These are phyloP conservation scores for Agrotis puta DNA, from an alignment of 2,888 invertebrate species.

Conservation along the genomic window DNA sequence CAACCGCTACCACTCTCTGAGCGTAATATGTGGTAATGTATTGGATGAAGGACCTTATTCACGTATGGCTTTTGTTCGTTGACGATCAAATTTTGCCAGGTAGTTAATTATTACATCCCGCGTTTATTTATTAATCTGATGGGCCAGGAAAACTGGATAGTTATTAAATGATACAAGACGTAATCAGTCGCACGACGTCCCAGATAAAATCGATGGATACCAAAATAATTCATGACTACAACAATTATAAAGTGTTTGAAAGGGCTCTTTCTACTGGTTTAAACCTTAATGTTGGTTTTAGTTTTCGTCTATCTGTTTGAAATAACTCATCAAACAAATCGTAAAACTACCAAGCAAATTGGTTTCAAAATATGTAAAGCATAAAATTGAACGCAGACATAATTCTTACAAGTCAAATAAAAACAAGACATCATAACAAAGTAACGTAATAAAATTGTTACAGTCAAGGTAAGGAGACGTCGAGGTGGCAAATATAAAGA, in stretches of 20 bases:
- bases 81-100: not conserved
- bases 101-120: not conserved
- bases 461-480: conserved; percentile 15
- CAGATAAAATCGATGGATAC: too few species aligned
- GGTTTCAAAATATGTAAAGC: conserved; percentile 19
- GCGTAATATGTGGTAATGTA: not conserved
- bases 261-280: too few species aligned
- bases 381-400: conserved; percentile 6
- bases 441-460: conserved; percentile 32
- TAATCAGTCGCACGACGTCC: too few species aligned
- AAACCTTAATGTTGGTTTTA: too few species aligned
- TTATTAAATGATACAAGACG: too few species aligned
- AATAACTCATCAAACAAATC: not conserved
- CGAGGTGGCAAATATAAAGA: conserved; percentile 34
- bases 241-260: not conserved
- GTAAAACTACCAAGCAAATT: not conserved
- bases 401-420: conserved; percentile 17
- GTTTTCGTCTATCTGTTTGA: not conserved
- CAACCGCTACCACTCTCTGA: not conserved
- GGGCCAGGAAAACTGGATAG: too few species aligned
- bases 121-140: too few species aligned
- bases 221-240: not conserved
- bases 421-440: conserved; percentile 19
- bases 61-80: not conserved
- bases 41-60: conserved; percentile 2